A percentile compares a stretch with the other conserved stretches of the same genome.
phyloP scores from a whole-genome alignment of 2,888 invertebrate genomes.

The Lepidocyrtinus sp. region DNA sequence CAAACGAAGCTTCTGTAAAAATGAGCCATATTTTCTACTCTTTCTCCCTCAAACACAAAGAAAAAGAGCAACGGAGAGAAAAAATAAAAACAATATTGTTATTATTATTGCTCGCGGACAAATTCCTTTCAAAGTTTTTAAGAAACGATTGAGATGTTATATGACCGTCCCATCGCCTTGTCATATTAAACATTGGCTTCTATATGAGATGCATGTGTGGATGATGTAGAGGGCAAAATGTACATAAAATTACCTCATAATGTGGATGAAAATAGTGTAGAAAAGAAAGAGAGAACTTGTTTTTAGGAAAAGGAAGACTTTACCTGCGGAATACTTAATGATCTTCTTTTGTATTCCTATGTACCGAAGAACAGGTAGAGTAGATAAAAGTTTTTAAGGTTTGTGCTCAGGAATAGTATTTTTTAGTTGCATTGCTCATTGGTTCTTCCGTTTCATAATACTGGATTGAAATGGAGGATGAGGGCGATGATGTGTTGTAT shows the following conservation, averaged over 20 bases:
- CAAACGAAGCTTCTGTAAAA: too few species aligned
- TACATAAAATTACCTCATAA: conserved; percentile 12
- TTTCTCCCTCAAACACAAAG: neutral
- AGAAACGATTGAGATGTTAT: conserved; percentile 53
- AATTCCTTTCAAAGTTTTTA: conserved; percentile 41
- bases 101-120: conserved; percentile 44
- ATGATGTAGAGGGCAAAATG: neutral
- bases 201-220: neutral
- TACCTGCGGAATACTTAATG: conserved; percentile 46
- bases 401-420: conserved; percentile 29
- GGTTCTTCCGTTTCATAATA: conserved; percentile 28
- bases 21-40: too few species aligned
- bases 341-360: too few species aligned
- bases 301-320: conserved; percentile 33
- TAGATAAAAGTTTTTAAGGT: too few species aligned
- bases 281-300: conserved; percentile 35
- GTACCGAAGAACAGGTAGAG: conserved; percentile 44
- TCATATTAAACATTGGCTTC: conserved; percentile 31
- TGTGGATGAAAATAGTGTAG: conserved; percentile 1
- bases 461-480: too few species aligned
- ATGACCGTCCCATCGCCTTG: conserved; percentile 34
- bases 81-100: conserved; percentile 11
- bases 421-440: too few species aligned
- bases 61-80: conserved; percentile 3
- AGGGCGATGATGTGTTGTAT: too few species aligned